Evolutionary conservation across 2,797 vertebrate species (phyloP).

Genomic region (Enteromius thamalakanensis): DNA sequence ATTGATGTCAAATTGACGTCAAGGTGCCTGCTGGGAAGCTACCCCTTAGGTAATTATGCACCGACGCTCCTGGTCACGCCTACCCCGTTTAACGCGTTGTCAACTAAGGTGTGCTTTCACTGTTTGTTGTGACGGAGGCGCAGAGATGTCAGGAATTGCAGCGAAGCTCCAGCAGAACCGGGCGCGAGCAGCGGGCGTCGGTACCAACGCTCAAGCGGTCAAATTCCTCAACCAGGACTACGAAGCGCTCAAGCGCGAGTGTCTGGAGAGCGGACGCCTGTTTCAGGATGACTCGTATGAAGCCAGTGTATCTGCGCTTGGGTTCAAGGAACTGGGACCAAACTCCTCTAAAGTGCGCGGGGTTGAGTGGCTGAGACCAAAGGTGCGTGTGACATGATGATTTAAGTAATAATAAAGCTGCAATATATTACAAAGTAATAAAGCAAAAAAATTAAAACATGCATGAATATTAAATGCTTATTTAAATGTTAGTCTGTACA

Average conservation of each 20-base stretch:
- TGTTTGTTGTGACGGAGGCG: not conserved
- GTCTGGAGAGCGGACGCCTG: conserved; percentile 72
- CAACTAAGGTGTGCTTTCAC: not conserved
- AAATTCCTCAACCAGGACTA: conserved; percentile 80
- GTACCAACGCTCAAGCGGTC: conserved; percentile 70
- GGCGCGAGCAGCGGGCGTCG: conserved; percentile 72
- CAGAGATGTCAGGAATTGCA: conserved; percentile 78
- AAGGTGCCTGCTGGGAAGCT: too few relatives aligned
- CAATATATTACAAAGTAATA: not conserved
- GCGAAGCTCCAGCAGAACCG: conserved; percentile 68
- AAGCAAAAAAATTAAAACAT: not conserved
- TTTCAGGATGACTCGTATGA: conserved; percentile 83
- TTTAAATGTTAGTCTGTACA: not conserved
- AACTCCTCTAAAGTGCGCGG: conserved; percentile 73
- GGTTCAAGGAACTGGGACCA: conserved; percentile 83
- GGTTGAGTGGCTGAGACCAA: conserved; percentile 79
- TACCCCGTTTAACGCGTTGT: not conserved
- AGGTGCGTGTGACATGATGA: conserved; percentile 63
- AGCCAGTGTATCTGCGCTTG: conserved; percentile 72
- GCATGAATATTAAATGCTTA: not conserved
- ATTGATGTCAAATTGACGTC: too few relatives aligned
- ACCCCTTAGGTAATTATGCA: not conserved
- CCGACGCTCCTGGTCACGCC: not conserved
- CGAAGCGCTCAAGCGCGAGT: conserved; percentile 73
- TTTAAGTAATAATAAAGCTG: not conserved